A percentile compares a stretch with the other conserved stretches of the same genome.
phyloP scores from a whole-genome alignment of 2,113 vertebrate species.

The Buteo buteo region DNA sequence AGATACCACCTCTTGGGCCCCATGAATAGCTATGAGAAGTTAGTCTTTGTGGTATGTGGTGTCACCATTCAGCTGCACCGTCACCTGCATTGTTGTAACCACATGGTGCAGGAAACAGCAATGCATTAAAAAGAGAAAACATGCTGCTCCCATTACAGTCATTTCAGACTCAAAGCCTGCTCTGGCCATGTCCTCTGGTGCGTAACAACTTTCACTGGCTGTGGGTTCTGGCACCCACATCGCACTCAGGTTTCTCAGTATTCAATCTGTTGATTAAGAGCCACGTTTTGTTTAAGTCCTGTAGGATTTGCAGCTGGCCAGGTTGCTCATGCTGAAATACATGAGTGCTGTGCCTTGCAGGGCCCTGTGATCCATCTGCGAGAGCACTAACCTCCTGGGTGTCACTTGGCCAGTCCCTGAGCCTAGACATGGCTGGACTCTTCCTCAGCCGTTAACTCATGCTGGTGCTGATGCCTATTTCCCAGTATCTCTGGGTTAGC shows the following conservation, averaged over 20 bases:
- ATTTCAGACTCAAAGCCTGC: conserved; percentile 38
- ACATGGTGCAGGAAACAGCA: conserved; percentile 7
- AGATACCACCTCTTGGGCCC: background rate
- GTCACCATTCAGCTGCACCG: background rate
- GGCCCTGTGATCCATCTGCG: background rate
- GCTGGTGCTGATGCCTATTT: background rate
- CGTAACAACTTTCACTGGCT: conserved; percentile 49
- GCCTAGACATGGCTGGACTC: background rate
- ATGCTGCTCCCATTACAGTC: background rate
- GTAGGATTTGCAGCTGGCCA: background rate
- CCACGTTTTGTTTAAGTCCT: background rate
- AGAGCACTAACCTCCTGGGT: background rate
- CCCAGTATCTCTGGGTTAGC: background rate
- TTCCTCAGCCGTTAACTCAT: background rate
- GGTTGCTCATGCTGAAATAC: background rate
- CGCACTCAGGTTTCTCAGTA: background rate
- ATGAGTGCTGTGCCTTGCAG: background rate
- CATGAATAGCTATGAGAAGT: background rate
- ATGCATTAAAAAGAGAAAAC: conserved; percentile 39
- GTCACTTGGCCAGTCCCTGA: background rate
- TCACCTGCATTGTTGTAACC: conserved; percentile 48
- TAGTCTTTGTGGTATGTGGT: background rate
- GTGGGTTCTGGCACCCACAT: conserved; percentile 4
- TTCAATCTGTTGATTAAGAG: background rate
- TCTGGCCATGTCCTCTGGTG: conserved; percentile 9